Conservation (phyloP, 2,797 vertebrate species). For the Crocodylus rhombifer region DNA sequence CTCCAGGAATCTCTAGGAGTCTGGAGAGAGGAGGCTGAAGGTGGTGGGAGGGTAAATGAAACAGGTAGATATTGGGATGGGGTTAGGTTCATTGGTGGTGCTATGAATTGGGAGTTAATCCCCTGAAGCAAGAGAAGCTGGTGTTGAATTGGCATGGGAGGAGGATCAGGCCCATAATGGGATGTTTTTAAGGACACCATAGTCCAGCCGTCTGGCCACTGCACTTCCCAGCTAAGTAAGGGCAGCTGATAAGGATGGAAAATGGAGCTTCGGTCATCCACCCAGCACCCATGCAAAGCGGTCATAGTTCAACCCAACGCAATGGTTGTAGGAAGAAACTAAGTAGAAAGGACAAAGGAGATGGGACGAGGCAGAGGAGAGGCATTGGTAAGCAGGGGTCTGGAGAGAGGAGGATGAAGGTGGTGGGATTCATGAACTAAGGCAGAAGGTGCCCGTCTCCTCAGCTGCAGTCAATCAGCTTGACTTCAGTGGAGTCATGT, state of each 20-base stretch:
- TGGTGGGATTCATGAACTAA: not conserved
- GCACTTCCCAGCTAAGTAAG: not conserved
- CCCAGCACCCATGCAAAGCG: not conserved
- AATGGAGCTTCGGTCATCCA: too few species aligned
- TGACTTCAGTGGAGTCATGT: not conserved
- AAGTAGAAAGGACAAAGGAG: slow-evolving; percentile 10
- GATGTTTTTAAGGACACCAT: not conserved
- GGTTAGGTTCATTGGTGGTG: not conserved
- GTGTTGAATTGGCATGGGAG: not conserved
- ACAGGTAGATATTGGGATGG: too few species aligned
- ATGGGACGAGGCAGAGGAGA: not conserved
- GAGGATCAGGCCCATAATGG: not conserved
- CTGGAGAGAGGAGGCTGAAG: too few species aligned
- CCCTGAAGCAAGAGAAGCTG: not conserved
- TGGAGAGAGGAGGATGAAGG: slow-evolving; percentile 21
- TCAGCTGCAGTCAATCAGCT: slow-evolving; percentile 48
- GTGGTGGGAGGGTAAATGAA: not conserved
- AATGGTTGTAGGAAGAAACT: not conserved
- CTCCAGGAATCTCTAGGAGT: too few species aligned
- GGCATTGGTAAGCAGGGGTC: slow-evolving; percentile 21
- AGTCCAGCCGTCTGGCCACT: not conserved
- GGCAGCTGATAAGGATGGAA: not conserved
- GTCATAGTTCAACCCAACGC: not conserved
- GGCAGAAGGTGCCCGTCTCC: slow-evolving; percentile 48
- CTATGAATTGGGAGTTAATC: not conserved